Percentiles rank a stretch among this genome's conserved stretches.
phyloP scores from a whole-genome alignment of 1,140 invertebrate species.

The Cherax destructor region DNA sequence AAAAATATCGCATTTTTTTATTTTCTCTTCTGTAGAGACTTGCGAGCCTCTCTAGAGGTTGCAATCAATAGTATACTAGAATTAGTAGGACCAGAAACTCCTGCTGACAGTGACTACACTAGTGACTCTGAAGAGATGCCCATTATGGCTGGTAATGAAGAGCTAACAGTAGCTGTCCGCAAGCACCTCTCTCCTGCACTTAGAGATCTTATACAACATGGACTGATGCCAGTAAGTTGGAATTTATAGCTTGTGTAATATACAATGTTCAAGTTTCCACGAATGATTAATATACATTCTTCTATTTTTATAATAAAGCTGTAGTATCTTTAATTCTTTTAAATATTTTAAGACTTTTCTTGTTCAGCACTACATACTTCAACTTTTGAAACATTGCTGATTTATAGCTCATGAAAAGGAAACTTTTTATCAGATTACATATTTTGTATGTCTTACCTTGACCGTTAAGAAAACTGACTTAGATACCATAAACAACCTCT shows the following conservation, averaged over 20 bases:
- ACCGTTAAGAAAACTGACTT: too few relatives aligned
- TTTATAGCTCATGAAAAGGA: too few relatives aligned
- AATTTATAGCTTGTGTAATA: not conserved
- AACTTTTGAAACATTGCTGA: too few relatives aligned
- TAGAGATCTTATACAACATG: slow-evolving; percentile 95
- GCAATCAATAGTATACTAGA: slow-evolving; percentile 88
- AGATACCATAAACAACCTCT: too few relatives aligned
- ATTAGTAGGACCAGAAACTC: slow-evolving; percentile 75
- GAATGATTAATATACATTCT: not conserved
- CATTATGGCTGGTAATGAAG: slow-evolving; percentile 82
- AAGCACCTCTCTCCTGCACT: slow-evolving; percentile 93
- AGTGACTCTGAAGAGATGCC: slow-evolving; percentile 79
- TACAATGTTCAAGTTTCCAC: not conserved
- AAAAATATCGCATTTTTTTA: not conserved
- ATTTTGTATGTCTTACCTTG: too few relatives aligned
- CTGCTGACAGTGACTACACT: slow-evolving; percentile 71
- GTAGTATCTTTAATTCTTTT: too few relatives aligned
- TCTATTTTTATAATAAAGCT: too few relatives aligned
- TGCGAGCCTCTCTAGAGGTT: slow-evolving; percentile 93
- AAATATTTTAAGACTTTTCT: too few relatives aligned
- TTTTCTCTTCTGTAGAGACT: slow-evolving; percentile 80
- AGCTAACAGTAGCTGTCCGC: slow-evolving; percentile 90
- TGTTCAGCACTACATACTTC: too few relatives aligned
- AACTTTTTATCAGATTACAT: too few relatives aligned
- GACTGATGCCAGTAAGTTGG: slow-evolving; percentile 82